Evolutionary conservation across 2,888 invertebrate species (phyloP), one percentile per base, ranked within the genome.

Genomic region (Drosophila kuntzei): DNA sequence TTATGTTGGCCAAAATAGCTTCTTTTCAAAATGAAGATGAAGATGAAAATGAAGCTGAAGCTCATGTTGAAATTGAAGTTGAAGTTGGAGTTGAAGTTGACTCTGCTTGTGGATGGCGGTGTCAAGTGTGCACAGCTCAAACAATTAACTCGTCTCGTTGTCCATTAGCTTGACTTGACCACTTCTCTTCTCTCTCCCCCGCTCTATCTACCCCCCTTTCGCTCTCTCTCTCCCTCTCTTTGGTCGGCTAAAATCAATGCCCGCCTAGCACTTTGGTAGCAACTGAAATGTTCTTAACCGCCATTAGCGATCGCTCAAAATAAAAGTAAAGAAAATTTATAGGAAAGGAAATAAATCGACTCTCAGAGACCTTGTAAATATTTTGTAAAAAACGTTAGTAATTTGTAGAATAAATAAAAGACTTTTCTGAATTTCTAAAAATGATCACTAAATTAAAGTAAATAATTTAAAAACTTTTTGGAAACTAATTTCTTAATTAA

Each of bases 81-180:
- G 12, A 50, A 6, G 44, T 6, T 36, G 11, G n/a, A 11, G 37
- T 7, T 36, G 49, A 39, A 36, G 44, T 44, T 43, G 51, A 50
- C 25, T 25, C 29, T 50, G 14, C 16, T 20, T 27, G 57, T 57
- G 25, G 22, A n/a, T 44, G 39, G 55, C 37, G 60, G 64, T 67
- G 80, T 84, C 81, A 80, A 79, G 89, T 82, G 69, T 80, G 78
- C 61, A 37, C 71, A 57, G 79, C 73, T 57, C 74, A 79, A 87
- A 85, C 87, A 85, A 85, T 85, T 85, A 85, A 87, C 85, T 85
- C 85, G 69, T 85, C 85, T 76, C 66, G 67, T 58, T 73, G 80
- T 73, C 85, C 85, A 87, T 85, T 87, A 85, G 68, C 72, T 39
- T 8, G 32, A 43, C 20, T 41, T 29, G 12, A 7, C 37, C n/a